Evolutionary conservation across 2,797 vertebrate genomes (phyloP).

Genomic region (Channallabes apus): DNA sequence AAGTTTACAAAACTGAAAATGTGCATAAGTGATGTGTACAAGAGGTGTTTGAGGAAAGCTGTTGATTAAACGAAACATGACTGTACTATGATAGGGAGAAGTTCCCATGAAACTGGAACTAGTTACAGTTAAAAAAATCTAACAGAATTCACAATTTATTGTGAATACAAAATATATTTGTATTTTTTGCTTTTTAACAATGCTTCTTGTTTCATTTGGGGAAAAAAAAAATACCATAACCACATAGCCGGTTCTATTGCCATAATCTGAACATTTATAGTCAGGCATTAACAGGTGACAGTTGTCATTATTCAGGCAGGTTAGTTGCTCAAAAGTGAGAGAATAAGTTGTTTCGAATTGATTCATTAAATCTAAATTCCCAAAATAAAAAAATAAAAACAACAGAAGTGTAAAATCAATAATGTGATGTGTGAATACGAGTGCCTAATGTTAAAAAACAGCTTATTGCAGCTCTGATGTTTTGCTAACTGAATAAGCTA

Average conservation of each 20-base stretch:
- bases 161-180: no score
- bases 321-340: background rate
- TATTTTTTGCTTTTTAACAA: no score
- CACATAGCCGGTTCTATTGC: background rate
- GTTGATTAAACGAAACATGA: no score
- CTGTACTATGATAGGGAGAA: no score
- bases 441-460: slow-evolving; percentile 11
- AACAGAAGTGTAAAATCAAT: background rate
- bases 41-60: no score
- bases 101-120: no score
- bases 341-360: background rate
- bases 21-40: no score
- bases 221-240: no score
- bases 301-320: background rate
- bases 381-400: background rate
- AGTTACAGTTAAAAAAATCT: no score
- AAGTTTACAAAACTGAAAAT: no score
- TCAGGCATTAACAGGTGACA: background rate
- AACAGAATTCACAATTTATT: no score
- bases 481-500: slow-evolving; percentile 49
- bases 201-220: no score
- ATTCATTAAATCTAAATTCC: background rate
- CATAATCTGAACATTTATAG: background rate
- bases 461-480: slow-evolving; percentile 45
- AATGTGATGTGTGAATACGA: background rate